A percentile compares a stretch with the other conserved stretches of the same genome.
phyloP scores from a whole-genome alignment of 2,113 vertebrate species.

The Scartelaos histophorus region DNA sequence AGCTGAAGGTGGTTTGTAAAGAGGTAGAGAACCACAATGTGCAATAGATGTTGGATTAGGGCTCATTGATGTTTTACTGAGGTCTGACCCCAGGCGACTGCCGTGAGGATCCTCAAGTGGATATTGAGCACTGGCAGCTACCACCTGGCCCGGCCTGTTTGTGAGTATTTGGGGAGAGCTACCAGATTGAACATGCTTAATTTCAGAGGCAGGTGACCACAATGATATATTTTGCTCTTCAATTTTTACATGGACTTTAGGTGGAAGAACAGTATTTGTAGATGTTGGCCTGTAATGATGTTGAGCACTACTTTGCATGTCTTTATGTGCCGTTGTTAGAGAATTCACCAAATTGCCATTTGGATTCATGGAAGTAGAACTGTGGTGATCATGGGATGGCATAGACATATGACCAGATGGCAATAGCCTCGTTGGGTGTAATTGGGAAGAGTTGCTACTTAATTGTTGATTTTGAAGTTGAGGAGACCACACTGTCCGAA shows the following conservation, averaged over 20 bases:
- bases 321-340: neutral
- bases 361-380: neutral
- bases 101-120: neutral
- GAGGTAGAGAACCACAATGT: neutral
- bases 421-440: neutral
- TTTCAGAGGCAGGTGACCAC: neutral
- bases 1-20: neutral
- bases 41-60: neutral
- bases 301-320: constrained; percentile 3
- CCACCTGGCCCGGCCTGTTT: neutral
- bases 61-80: neutral
- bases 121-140: neutral
- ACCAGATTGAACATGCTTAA: neutral
- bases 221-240: neutral
- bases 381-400: neutral
- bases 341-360: neutral
- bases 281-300: neutral
- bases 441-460: neutral
- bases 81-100: neutral
- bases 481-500: neutral
- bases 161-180: neutral
- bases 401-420: neutral
- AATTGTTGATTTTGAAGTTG: neutral
- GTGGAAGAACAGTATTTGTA: neutral
- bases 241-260: neutral